phyloP scores from a whole-genome alignment of 2,797 vertebrate genomes.

The Brotula barbata region DNA sequence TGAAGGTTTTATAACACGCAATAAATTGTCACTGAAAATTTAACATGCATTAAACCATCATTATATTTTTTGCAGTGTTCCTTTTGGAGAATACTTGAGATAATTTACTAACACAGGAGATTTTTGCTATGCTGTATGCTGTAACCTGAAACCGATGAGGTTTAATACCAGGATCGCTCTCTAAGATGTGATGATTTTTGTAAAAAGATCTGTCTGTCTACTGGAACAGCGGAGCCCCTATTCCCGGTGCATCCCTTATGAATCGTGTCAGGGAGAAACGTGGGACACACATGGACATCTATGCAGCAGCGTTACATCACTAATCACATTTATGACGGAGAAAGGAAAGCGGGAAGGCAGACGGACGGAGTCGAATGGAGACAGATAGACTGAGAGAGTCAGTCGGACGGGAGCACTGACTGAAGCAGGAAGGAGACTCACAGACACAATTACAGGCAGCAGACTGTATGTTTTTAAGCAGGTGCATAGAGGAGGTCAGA shows the following conservation, averaged over 20 bases:
- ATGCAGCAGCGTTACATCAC: slow-evolving; percentile 23
- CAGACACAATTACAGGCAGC: background rate
- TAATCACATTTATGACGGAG: slow-evolving; percentile 52
- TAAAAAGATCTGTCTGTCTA: slow-evolving; percentile 20
- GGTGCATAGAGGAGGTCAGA: slow-evolving; percentile 39
- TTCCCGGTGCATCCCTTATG: slow-evolving; percentile 33
- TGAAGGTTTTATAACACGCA: no score
- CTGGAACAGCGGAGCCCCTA: slow-evolving; percentile 11
- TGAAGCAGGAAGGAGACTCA: slow-evolving; percentile 1
- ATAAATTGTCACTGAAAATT: no score
- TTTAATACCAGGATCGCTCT: background rate
- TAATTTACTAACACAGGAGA: no score
- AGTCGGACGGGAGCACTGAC: background rate
- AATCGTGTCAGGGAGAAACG: slow-evolving; percentile 40
- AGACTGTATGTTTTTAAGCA: slow-evolving; percentile 27
- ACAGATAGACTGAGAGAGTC: slow-evolving; percentile 34
- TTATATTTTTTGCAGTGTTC: no score
- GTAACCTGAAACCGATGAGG: background rate
- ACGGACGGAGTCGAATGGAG: slow-evolving; percentile 20
- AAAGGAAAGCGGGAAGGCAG: slow-evolving; percentile 20
- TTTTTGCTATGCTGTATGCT: no score
- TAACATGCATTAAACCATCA: no score
- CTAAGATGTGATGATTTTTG: slow-evolving; percentile 32
- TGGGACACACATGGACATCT: slow-evolving; percentile 30
- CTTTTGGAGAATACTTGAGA: no score